Conservation (phyloP, 2,797 vertebrate genomes). For the Sparidentex hasta region DNA sequence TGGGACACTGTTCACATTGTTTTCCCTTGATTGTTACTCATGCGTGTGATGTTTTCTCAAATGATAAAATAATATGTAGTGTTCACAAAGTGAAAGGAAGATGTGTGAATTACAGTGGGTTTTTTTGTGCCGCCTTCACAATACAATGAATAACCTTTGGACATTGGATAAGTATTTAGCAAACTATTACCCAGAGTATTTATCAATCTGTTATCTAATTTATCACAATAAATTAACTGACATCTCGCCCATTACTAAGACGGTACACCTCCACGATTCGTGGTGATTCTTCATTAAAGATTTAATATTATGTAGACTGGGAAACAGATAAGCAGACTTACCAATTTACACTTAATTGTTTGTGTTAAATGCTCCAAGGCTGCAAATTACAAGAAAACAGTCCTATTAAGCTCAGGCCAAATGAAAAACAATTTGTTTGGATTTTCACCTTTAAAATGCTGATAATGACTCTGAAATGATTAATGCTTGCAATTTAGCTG, state of each 20-base stretch:
- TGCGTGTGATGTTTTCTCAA: neutral
- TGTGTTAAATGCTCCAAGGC: conserved; percentile 71
- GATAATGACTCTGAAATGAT: conserved; percentile 81
- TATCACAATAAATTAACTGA: conserved; percentile 34
- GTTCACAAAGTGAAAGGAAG: neutral
- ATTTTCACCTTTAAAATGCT: conserved; percentile 80
- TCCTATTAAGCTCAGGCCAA: conserved; percentile 67
- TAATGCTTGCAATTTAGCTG: conserved; percentile 79
- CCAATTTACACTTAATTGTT: conserved; percentile 74
- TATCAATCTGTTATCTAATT: conserved; percentile 43
- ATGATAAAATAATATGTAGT: neutral
- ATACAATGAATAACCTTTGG: conserved; percentile 1
- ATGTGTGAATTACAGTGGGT: neutral
- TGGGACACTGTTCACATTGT: neutral
- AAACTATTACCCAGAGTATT: conserved; percentile 19
- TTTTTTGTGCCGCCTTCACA: neutral
- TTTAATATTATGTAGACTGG: conserved; percentile 42
- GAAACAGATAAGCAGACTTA: conserved; percentile 55
- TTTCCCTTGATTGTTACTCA: neutral
- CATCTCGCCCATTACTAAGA: neutral
- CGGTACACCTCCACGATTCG: conserved; percentile 21
- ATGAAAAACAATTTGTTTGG: conserved; percentile 82
- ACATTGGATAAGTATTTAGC: conserved; percentile 12
- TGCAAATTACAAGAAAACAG: conserved; percentile 74
- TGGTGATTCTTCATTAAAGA: conserved; percentile 56